Percentiles rank a stretch among this genome's conserved stretches.
phyloP scores from a whole-genome alignment of 2,113 vertebrate genomes.

The Chloroceryle aenea region DNA sequence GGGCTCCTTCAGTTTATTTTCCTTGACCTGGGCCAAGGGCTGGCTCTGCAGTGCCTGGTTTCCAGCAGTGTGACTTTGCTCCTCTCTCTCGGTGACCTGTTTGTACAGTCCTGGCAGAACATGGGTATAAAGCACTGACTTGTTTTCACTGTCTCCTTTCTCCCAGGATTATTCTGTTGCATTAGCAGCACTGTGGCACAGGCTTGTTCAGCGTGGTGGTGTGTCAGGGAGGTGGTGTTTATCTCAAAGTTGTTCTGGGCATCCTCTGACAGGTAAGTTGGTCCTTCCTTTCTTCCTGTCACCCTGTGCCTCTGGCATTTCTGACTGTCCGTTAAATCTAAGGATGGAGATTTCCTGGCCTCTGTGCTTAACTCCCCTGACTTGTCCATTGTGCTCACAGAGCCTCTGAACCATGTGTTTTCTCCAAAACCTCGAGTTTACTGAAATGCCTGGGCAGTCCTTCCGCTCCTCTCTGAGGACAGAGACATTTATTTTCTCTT shows the following conservation, averaged over 20 bases:
- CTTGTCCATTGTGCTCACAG: neutral
- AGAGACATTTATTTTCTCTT: neutral
- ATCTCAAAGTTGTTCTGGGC: rapidly evolving
- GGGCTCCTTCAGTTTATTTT: neutral
- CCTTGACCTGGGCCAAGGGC: neutral
- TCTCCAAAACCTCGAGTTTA: neutral
- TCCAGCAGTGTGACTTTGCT: neutral
- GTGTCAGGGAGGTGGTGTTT: neutral
- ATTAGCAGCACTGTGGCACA: neutral
- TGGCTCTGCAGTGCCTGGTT: neutral
- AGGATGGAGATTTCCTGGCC: neutral
- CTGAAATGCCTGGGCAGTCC: neutral
- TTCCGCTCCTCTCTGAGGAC: neutral
- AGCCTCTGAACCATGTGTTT: neutral
- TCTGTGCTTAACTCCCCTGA: neutral
- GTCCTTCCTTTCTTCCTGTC: neutral
- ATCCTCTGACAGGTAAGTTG: neutral
- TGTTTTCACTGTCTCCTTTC: neutral
- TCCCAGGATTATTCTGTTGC: neutral
- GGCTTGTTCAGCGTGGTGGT: neutral
- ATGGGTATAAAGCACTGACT: neutral
- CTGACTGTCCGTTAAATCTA: neutral
- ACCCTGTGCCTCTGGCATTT: neutral
- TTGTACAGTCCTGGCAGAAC: neutral
- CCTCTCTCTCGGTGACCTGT: neutral